These are phyloP conservation scores for Collichthys lucidus DNA, from an alignment of 2,113 vertebrate species.

Conservation along the genomic window DNA sequence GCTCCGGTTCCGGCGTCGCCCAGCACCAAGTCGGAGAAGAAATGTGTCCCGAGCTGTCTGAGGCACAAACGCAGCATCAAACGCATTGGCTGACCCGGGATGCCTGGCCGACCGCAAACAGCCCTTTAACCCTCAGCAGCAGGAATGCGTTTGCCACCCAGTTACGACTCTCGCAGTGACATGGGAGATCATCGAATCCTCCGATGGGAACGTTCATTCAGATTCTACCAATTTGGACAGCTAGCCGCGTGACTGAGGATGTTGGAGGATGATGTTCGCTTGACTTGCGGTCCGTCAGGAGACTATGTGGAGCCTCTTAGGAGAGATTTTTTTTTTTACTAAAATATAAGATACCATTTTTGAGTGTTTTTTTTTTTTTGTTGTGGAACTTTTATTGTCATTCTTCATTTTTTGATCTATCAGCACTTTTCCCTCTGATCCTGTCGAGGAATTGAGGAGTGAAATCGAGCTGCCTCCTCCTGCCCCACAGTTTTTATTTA, in stretches of 20 bases:
- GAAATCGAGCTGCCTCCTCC: background rate
- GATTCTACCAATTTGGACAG: conserved; percentile 16
- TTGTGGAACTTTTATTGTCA: background rate
- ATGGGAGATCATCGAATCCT: conserved; percentile 2
- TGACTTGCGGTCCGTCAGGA: conserved; percentile 14
- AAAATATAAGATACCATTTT: background rate
- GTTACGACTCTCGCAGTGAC: background rate
- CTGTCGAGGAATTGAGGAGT: background rate
- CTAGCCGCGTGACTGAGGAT: background rate
- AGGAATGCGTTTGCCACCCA: conserved; percentile 9
- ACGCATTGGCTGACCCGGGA: conserved; percentile 72
- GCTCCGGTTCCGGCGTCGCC: conserved; percentile 59
- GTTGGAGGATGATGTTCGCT: background rate
- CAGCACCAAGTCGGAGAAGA: conserved; percentile 68
- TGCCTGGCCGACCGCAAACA: background rate
- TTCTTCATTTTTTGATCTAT: background rate
- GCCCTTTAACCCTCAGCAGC: background rate
- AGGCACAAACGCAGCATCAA: conserved; percentile 79
- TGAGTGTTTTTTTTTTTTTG: background rate
- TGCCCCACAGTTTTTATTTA: background rate
- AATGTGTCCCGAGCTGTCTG: conserved; percentile 72
- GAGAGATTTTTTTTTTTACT: background rate
- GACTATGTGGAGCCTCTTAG: background rate
- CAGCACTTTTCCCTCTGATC: background rate
- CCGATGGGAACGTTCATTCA: background rate